Base-by-base conservation (phyloP, 1,140 invertebrate species). In the Formica exsecta region DNA sequence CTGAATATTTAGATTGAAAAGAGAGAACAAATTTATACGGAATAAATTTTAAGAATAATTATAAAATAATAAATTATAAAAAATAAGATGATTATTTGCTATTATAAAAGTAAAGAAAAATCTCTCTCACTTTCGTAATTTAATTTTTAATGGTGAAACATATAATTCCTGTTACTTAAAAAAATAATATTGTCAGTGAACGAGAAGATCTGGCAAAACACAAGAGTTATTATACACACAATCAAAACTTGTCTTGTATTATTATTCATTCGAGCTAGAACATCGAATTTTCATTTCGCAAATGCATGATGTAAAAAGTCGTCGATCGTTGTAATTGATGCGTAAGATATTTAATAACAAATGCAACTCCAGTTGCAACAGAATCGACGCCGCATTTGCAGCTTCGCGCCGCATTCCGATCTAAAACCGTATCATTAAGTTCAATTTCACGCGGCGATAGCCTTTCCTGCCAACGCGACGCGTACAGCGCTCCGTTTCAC, bases 381-480 rank as follows among this genome's bases (percentile, higher is more conserved):
- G 51, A 57, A 73, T 57, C 51, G 51, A 32, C 41, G 4, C 13
- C 22, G 62, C 48, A 51, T 51, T 51, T 51, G 48, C 54, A 81
- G 36, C 66, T 73, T 51, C 38, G 66, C 38, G 57, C 57, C 22
- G 25, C 64, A 48, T 73, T 81, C 51, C 79, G 36, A 3, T 81
- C 66, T 66, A 81, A 81, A 81, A 59, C 66, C 83, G 19, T 79
- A 66, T 79, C 25, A 65, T 85, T 66, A 77, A 65, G 62, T 86
- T 22, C 32, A 81, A 86, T 86, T 80, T 86, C 84, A 70, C 76
- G 81, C 70, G 66, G 62, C 61, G 51, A 86, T 80, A 80, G 64
- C 19, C 41, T 66, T 80, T 70, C 66, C 19, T 51, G 29, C 76
- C 66, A 48, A 36, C 48, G 44, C 48, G 44, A 41, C 38, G 25